Evolutionary conservation across 53 echinoderm and acorn worm species (phyloP), one percentile per base, ranked within the genome.

Genomic region (Echinometra lucunter): DNA sequence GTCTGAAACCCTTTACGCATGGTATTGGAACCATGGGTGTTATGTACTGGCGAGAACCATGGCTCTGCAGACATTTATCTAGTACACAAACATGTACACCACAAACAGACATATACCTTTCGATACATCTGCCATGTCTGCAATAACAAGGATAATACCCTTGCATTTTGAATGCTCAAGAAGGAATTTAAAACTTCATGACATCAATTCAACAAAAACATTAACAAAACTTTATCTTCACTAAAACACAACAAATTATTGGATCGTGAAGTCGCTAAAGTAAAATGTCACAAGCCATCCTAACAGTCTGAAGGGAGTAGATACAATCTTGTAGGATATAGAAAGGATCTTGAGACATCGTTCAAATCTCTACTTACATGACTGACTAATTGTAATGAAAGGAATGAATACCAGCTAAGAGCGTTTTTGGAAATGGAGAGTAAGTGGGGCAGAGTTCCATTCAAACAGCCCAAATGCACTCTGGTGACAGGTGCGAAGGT

Each of bases 381-480:
- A 78, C 78, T 78, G 85, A 85, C 85, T 85, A 85, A 85, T 49
- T 47, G 45, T 47, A 47, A 49, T 85, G 49, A 85, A 85, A 85
- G 85, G 28, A 85, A 49, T 85, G 63, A 88, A 89, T 2, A 89
- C 58, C 35, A 37, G 89, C 89, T 60, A 19, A 57, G 57, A 38
- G 60, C 35, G 60, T n/a, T 91, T 66, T 10, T 69, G 69, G 91
- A 67, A 92, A 80, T 75, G 70, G 78, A 80, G 3, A 12, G 35
- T 32, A 92, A 92, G 23, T 92, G 80, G 93, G 70, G 93, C 93
- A 57, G 23, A 92, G 66, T 74, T 92, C 93, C 93, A 92, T 78
- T 45, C 74, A 74, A 92, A 74, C 75, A 92, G 93, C 74, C 91
- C 45, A 91, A 91, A 69, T 91, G 91, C 45, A 69, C 23, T 12